phyloP scores from a whole-genome alignment of 2,113 vertebrate genomes.

The Phoenicopterus ruber region DNA sequence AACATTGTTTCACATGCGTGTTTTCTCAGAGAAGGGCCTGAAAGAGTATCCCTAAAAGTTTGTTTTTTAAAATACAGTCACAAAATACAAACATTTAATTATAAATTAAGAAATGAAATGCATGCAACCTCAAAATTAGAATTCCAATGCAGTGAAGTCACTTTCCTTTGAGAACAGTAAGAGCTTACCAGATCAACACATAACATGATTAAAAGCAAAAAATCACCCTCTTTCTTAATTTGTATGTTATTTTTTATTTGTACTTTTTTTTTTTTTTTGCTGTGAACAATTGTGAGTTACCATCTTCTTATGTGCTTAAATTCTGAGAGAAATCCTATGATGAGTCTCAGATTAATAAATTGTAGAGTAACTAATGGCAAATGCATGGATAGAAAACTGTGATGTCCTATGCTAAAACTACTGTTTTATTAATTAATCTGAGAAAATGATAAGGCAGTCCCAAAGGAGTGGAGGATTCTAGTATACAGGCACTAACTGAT shows the following conservation, averaged over 20 bases:
- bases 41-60: slow-evolving; percentile 40
- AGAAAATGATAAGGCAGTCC: slow-evolving; percentile 74
- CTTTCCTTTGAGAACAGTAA: slow-evolving; percentile 62
- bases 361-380: slow-evolving; percentile 3
- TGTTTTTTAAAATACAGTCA: slow-evolving; percentile 31
- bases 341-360: neutral
- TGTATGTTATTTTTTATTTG: neutral
- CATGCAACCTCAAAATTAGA: slow-evolving; percentile 56
- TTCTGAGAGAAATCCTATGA: neutral
- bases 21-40: slow-evolving; percentile 57
- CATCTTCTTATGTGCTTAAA: neutral
- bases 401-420: neutral
- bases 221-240: neutral
- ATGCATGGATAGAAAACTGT: neutral
- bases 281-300: neutral
- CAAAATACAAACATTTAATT: slow-evolving; percentile 50
- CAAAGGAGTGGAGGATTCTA: slow-evolving; percentile 57
- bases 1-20: slow-evolving; percentile 46
- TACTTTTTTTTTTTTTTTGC: neutral
- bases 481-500: slow-evolving; percentile 69
- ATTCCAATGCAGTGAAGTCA: slow-evolving; percentile 54
- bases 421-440: slow-evolving; percentile 65
- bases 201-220: slow-evolving; percentile 35
- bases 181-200: slow-evolving; percentile 35
- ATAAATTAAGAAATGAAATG: slow-evolving; percentile 64